Percentiles rank a stretch among this genome's conserved stretches.
Evolutionary conservation across 2,113 vertebrate species (phyloP).

Genomic region (Cheirogaleus medius): DNA sequence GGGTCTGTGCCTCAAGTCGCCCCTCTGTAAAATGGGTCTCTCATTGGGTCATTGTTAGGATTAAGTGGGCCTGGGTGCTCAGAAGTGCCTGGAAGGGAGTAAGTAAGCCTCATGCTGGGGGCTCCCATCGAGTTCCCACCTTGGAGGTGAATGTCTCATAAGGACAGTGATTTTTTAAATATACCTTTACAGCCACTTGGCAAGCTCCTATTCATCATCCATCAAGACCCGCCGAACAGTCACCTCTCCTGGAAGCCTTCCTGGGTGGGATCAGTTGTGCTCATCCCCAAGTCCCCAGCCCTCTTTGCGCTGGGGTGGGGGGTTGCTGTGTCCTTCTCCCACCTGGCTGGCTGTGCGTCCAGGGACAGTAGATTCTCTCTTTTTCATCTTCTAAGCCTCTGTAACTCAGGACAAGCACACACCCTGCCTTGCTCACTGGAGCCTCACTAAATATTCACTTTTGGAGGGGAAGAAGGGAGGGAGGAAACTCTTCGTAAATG

Average conservation of each 20-base stretch:
- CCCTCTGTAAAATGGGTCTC: background rate
- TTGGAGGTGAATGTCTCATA: background rate
- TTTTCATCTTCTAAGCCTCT: background rate
- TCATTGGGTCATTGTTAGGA: background rate
- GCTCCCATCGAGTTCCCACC: fast-evolving
- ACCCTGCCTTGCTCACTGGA: background rate
- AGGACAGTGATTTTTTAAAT: background rate
- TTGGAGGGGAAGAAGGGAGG: background rate
- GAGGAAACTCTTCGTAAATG: background rate
- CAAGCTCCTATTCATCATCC: background rate
- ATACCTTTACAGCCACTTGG: background rate
- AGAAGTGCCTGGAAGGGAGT: background rate
- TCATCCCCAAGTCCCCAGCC: background rate
- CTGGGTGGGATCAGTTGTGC: background rate
- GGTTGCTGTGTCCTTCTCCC: background rate
- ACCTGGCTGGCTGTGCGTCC: background rate
- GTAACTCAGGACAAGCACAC: background rate
- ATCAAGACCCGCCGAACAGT: background rate
- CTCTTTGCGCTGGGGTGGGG: fast-evolving
- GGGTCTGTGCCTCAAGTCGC: background rate
- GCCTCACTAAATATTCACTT: background rate
- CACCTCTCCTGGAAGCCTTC: background rate
- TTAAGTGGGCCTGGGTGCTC: background rate
- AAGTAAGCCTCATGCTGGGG: background rate
- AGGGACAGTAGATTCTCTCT: background rate